Evolutionary conservation across 2,797 vertebrate genomes (phyloP).

Genomic region (Mareca strepera): DNA sequence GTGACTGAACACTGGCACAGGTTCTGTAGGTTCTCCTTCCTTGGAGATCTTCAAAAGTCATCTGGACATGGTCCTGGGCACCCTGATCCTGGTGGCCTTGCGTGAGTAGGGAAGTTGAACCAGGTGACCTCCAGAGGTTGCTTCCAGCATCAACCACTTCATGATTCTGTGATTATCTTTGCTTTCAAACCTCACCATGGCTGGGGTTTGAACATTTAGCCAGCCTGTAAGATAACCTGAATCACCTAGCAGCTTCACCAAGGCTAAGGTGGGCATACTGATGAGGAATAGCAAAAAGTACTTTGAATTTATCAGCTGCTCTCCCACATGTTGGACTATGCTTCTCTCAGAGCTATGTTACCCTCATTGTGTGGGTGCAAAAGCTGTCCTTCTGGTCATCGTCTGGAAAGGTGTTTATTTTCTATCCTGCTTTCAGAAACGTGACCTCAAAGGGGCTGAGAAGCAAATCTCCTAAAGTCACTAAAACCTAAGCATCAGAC

Average conservation of each 20-base stretch:
- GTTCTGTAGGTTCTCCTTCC: neutral
- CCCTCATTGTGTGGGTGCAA: neutral
- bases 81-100: neutral
- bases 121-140: neutral
- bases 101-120: neutral
- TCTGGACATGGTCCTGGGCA: neutral
- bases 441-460: neutral
- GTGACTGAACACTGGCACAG: neutral
- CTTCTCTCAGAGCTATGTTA: neutral
- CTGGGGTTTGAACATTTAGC: too few species aligned
- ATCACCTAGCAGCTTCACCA: neutral
- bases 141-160: neutral
- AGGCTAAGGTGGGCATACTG: neutral
- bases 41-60: neutral
- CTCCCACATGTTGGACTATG: accelerated
- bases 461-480: neutral
- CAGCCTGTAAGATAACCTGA: too few species aligned
- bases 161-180: neutral
- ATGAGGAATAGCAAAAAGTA: neutral
- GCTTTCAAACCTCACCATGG: too few species aligned
- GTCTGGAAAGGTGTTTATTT: neutral
- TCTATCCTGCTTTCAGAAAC: neutral
- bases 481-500: neutral
- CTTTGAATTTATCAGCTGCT: neutral
- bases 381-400: neutral